These are phyloP conservation scores for Genyomyrus donnyi DNA, from an alignment of 2,113 vertebrate genomes.

Conservation along the genomic window DNA sequence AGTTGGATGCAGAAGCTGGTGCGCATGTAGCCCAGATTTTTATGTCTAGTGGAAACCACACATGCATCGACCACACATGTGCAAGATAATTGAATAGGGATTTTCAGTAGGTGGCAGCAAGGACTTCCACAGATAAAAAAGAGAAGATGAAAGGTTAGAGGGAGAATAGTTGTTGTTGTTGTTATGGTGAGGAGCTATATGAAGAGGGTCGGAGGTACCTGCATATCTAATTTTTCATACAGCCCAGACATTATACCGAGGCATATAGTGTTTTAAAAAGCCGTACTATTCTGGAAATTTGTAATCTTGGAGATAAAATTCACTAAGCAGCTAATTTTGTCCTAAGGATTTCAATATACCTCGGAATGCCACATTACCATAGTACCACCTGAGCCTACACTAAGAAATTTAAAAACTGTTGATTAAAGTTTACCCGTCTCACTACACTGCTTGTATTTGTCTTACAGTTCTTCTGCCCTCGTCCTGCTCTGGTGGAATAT, in stretches of 20 bases:
- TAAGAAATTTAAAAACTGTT: not conserved
- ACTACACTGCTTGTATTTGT: not conserved
- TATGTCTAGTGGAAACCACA: too few relatives aligned
- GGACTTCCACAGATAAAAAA: too few relatives aligned
- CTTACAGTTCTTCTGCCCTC: not conserved
- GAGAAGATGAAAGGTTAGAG: too few relatives aligned
- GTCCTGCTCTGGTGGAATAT: not conserved
- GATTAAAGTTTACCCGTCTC: not conserved
- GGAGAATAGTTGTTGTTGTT: not conserved
- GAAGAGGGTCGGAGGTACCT: too few relatives aligned
- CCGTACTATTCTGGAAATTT: not conserved
- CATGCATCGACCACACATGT: too few relatives aligned
- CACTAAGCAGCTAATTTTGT: not conserved
- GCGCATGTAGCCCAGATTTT: too few relatives aligned
- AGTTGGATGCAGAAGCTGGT: too few relatives aligned
- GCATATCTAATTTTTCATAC: not conserved
- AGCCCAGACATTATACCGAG: not conserved
- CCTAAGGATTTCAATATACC: not conserved
- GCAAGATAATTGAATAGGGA: too few relatives aligned
- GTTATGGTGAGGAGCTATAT: too few relatives aligned
- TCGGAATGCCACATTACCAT: not conserved
- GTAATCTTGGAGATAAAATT: not conserved
- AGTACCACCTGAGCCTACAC: not conserved
- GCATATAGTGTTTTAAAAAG: not conserved
- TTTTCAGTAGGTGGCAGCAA: too few relatives aligned